Conservation (phyloP, 1,140 invertebrate species). For the Cotesia vestalis region DNA sequence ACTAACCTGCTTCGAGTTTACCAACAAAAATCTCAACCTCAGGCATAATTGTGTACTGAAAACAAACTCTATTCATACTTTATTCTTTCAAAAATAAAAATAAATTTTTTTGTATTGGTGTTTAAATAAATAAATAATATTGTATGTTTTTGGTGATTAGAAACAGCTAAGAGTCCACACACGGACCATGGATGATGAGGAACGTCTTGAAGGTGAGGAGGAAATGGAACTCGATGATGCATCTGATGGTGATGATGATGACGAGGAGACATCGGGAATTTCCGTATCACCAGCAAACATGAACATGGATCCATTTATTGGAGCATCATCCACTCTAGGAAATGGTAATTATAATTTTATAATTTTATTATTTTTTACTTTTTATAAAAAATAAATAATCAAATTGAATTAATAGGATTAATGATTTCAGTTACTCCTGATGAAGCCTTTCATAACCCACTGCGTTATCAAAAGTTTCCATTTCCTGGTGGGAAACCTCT, state of each 20-base stretch:
- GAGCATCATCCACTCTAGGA: constrained; percentile 54
- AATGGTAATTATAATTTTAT: constrained; percentile 49
- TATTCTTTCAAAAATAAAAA: too few relatives aligned
- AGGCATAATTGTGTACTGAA: too few relatives aligned
- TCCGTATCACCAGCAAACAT: constrained; percentile 62
- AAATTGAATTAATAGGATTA: constrained; percentile 33
- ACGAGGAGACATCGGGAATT: constrained; percentile 61
- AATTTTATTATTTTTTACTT: constrained; percentile 11
- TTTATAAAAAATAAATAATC: constrained; percentile 6
- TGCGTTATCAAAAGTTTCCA: constrained; percentile 62
- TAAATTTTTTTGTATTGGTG: too few relatives aligned
- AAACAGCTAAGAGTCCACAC: constrained; percentile 43
- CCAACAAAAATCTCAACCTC: too few relatives aligned
- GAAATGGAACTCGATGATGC: constrained; percentile 66
- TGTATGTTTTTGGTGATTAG: constrained; percentile 31
- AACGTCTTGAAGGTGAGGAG: constrained; percentile 64
- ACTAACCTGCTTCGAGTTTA: too few relatives aligned
- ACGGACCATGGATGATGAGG: constrained; percentile 63
- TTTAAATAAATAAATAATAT: too few relatives aligned
- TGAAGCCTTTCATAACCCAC: constrained; percentile 60
- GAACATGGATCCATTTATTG: constrained; percentile 62
- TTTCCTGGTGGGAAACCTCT: constrained; percentile 68
- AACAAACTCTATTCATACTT: too few relatives aligned
- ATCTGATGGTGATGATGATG: constrained; percentile 63
- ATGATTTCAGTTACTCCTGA: constrained; percentile 57